Percentiles rank a stretch among this genome's conserved stretches.
Evolutionary conservation across 2,797 vertebrate genomes (phyloP).

Genomic region (Rhinogobio ventralis): DNA sequence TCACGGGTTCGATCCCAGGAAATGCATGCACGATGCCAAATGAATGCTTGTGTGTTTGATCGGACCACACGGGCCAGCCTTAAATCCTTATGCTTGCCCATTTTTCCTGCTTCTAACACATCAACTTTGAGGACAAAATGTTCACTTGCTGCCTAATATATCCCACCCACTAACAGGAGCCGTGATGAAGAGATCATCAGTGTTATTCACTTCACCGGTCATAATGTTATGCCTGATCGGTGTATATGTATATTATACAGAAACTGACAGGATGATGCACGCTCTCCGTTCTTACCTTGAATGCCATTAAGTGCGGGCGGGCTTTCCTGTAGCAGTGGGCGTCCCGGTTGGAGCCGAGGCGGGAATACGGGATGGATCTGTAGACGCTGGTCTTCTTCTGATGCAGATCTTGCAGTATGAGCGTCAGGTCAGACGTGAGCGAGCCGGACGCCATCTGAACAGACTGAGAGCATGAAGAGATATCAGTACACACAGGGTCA

Average conservation of each 20-base stretch:
- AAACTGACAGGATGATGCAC: not conserved
- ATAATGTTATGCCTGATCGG: no score
- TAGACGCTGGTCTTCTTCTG: conserved; percentile 77
- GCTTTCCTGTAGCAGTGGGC: conserved; percentile 82
- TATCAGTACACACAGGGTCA: not conserved
- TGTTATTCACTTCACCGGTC: no score
- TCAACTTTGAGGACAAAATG: no score
- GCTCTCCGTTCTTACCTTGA: conserved; percentile 70
- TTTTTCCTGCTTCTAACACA: no score
- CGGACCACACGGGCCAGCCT: no score
- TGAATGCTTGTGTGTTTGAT: no score
- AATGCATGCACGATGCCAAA: no score
- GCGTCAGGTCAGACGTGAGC: conserved; percentile 70
- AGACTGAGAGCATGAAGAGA: not conserved
- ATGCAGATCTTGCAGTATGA: conserved; percentile 77
- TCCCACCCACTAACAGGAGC: no score
- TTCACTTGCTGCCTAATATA: no score
- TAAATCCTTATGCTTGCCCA: no score
- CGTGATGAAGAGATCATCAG: no score
- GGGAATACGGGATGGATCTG: conserved; percentile 78
- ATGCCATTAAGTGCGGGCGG: conserved; percentile 76
- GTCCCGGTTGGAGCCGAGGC: conserved; percentile 80
- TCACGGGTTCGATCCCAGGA: not conserved
- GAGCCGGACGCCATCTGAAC: not conserved
- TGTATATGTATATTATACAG: no score